Evolutionary conservation across 2,113 vertebrate species (phyloP).

Genomic region (Cynocephalus volans): DNA sequence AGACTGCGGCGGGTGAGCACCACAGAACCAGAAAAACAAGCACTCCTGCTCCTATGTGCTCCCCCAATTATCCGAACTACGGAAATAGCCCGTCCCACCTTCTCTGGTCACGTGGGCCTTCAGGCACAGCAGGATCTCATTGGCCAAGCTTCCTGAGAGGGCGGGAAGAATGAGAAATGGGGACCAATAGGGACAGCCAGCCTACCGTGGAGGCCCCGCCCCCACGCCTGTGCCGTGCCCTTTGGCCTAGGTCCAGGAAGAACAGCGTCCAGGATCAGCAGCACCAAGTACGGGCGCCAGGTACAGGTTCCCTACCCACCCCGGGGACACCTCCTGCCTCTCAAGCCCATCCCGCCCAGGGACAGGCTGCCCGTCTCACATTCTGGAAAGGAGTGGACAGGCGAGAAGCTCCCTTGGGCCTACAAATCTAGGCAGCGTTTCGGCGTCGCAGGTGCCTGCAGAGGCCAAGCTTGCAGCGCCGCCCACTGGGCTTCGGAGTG

Average conservation of each 20-base stretch:
- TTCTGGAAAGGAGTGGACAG: accelerated
- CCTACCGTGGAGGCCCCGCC: accelerated
- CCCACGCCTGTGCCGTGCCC: not conserved
- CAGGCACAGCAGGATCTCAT: not conserved
- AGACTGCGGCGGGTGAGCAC: accelerated
- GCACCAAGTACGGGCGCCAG: accelerated
- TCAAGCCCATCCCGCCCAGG: not conserved
- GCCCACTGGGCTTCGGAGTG: not conserved
- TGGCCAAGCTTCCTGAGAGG: not conserved
- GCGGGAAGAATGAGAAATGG: not conserved
- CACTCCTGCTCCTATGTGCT: accelerated
- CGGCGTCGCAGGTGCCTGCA: no score
- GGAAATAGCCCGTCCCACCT: accelerated
- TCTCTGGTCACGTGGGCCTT: not conserved
- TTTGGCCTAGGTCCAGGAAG: accelerated
- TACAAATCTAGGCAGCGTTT: not conserved
- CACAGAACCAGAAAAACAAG: not conserved
- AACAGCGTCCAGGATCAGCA: accelerated
- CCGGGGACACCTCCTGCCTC: not conserved
- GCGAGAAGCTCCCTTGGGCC: no score
- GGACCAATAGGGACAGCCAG: not conserved
- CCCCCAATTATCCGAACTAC: accelerated
- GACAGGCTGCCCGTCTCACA: no score
- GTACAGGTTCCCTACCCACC: not conserved
- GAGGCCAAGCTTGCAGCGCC: accelerated